These are phyloP conservation scores for Leucoma salicis DNA, from an alignment of 2,888 invertebrate genomes.

Conservation along the genomic window DNA sequence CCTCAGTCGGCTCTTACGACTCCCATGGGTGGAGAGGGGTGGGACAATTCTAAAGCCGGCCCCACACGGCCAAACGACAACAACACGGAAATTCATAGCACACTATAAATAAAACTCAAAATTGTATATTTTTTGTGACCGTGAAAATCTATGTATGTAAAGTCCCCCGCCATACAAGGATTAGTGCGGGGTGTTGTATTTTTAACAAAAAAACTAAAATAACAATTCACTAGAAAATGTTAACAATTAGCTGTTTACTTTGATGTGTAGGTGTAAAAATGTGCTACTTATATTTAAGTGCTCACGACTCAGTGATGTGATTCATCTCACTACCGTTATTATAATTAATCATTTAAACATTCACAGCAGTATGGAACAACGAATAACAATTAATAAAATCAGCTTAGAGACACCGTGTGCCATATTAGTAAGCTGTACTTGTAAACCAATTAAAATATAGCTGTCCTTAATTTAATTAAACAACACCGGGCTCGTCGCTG, in stretches of 20 bases:
- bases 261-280: slow-evolving; percentile 4
- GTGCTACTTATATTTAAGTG: slow-evolving; percentile 2
- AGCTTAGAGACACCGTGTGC: neutral
- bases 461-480: slow-evolving; percentile 23
- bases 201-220: too few species aligned
- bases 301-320: slow-evolving; percentile 3
- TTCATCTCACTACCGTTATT: slow-evolving; percentile 8
- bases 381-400: neutral
- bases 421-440: slow-evolving; percentile 3
- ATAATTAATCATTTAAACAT: slow-evolving; percentile 1
- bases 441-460: slow-evolving; percentile 25
- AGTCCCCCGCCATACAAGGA: too few species aligned
- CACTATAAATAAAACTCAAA: too few species aligned
- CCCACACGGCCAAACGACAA: too few species aligned
- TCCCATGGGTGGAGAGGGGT: too few species aligned
- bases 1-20: too few species aligned
- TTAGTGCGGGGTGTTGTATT: too few species aligned
- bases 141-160: too few species aligned
- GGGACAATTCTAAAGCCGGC: too few species aligned
- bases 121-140: too few species aligned
- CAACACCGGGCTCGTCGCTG: neutral
- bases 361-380: neutral
- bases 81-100: too few species aligned
- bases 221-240: too few species aligned
- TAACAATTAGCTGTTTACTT: neutral